Base-by-base conservation (phyloP, 1,140 invertebrate genomes). In the Drosophila dunni region DNA sequence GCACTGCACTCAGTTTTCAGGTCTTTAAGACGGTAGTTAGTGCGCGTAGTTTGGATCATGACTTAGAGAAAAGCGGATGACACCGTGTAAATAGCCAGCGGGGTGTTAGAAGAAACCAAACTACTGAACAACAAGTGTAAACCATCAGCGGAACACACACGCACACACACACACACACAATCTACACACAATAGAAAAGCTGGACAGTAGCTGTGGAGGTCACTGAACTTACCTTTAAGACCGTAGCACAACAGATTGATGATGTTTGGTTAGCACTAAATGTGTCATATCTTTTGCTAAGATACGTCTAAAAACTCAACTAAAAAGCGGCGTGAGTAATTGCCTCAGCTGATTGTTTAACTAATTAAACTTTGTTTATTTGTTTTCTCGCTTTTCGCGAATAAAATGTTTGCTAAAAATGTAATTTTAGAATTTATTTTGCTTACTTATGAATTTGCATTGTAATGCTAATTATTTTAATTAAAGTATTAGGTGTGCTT, bases 61-160 rank as follows among this genome's bases (percentile, higher is more conserved):
- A 88, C 79, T 79, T 62, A 36, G 57, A 54, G 42, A 76, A 82
- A 82, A 70, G 79, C 75, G 66, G 61, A 70, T 83, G 83, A 88
- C 82, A 86, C 67, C 70, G 70, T 53, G 66, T 72, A 64, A 68
- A 66, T 75, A 74, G 69, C 65, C 62, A 70, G 58, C 66, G 58
- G 62, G 46, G 48, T 60, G 61, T 67, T 64, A 53, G 62, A 51
- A 42, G 53, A 60, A 79, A 73, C 60, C 78, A 66, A 81, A 70
- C 67, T 79, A 79, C 81, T 70, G 81, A 66, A 75, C 54, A 86
- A 76, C 82, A 85, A 81, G 82, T 81, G 82, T 76, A 75, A 69
- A 81, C 29, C 54, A 58, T 48, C 53, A 66, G 7, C 51, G 10
- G 46, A 45, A 36, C 29, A 15, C 13, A 56, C 8, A 56, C 15